These are phyloP conservation scores for Mormyrus lacerda DNA, from an alignment of 2,113 vertebrate species.

Conservation along the genomic window DNA sequence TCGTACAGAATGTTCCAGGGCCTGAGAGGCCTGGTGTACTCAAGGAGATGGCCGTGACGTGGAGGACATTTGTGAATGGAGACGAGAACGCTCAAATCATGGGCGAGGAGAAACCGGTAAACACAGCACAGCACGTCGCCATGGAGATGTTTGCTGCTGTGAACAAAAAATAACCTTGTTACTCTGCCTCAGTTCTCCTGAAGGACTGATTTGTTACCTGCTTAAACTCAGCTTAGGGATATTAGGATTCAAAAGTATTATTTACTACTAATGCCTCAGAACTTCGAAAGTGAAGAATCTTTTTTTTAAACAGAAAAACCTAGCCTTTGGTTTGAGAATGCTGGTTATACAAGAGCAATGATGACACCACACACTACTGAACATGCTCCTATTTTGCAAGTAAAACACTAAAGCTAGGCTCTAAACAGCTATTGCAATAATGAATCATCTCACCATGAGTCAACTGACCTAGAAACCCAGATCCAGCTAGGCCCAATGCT, in stretches of 20 bases:
- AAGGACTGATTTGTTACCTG: neutral
- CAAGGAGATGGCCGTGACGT: neutral
- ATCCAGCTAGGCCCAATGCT: neutral
- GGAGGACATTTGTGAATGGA: neutral
- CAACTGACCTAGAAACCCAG: constrained; percentile 18
- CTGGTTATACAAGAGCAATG: neutral
- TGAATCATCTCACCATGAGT: neutral
- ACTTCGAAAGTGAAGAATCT: neutral
- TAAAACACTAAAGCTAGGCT: neutral
- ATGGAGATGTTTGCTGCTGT: neutral
- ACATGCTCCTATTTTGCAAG: neutral
- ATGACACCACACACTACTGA: neutral
- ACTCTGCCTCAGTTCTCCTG: neutral
- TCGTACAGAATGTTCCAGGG: neutral
- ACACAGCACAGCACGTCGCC: neutral
- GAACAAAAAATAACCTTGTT: neutral
- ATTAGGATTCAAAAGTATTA: neutral
- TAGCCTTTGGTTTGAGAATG: neutral
- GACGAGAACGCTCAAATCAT: neutral
- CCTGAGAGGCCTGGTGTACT: neutral
- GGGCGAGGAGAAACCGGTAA: neutral
- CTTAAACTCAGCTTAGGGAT: neutral
- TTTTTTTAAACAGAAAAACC: neutral
- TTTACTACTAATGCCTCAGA: neutral
- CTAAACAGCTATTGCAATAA: neutral